Base-by-base conservation (phyloP, 2,797 vertebrate genomes). In the Platyrinchus mystaceus region DNA sequence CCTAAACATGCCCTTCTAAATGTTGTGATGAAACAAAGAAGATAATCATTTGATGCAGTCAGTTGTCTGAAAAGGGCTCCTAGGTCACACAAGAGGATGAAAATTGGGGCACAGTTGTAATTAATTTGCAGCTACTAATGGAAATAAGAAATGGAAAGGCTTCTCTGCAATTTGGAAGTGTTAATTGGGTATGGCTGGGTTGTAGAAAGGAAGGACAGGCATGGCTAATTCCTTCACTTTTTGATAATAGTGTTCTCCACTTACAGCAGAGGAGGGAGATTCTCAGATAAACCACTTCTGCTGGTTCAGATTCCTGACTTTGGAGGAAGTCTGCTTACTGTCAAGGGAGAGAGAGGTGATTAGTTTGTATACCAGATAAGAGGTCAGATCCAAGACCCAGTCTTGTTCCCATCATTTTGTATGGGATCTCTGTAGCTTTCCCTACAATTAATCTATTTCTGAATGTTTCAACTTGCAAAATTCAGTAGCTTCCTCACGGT, bases 81-180 rank as follows among this genome's bases (percentile, higher is more conserved):
- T 75, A 49, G 30, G 39, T 84, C 41, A 30, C 24, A 16, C 44
- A n/a, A 74, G 49, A 77, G 59, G 34, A 77, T 82, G 64, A 88
- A 93, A 88, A 94, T 47, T 66, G 14, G 49, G 49, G 44, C 78
- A 53, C 32, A 49, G 34, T 82, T 73, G 7, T 24, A 46, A 87
- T 83, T 88, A 44, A 63, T 85, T 76, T 89, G n/a, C 64, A 89
- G 22, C 43, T 94, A 36, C 55, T 93, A 69, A 56, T 94, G 75
- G 46, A 63, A 89, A 21, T 77, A 59, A 91, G 62, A 86, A 92
- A 66, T 59, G 32, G 27, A 90, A 82, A 87, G 53, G 50, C 60
- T 32, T 7, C 10, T 91, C 71, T 79, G 28, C 55, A 58, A 7
- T 83, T 92, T 53, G 37, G 43, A 92, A 69, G 47, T 68, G 60